Evolutionary conservation across 2,797 vertebrate genomes (phyloP).

Genomic region (Crocodylus rhombifer): DNA sequence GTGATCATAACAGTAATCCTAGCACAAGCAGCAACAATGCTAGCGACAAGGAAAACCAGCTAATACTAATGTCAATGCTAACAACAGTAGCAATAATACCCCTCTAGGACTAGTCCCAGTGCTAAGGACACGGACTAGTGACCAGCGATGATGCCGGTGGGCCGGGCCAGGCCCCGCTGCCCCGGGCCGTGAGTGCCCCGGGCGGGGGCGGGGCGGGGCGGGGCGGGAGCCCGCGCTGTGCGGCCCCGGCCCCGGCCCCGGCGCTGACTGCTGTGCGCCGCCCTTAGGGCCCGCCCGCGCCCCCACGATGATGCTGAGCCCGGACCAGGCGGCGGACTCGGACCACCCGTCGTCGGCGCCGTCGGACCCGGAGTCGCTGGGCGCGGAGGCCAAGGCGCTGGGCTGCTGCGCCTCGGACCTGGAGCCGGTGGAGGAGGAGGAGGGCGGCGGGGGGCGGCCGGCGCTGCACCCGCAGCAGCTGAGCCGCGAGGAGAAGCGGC

Average conservation of each 20-base stretch:
- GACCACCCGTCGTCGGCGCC: constrained; percentile 87
- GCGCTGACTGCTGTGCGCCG: not conserved
- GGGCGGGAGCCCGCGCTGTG: not conserved
- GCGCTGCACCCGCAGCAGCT: constrained; percentile 86
- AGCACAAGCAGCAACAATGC: too few relatives aligned
- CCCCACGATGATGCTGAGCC: constrained; percentile 92
- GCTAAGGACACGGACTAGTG: too few relatives aligned
- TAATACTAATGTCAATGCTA: too few relatives aligned
- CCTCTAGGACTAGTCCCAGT: too few relatives aligned
- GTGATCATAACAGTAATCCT: too few relatives aligned
- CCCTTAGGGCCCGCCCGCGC: constrained; percentile 40
- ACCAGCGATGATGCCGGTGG: too few relatives aligned
- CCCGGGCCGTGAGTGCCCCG: not conserved
- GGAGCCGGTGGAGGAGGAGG: constrained; percentile 86
- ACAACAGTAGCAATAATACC: too few relatives aligned
- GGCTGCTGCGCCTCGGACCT: constrained; percentile 88
- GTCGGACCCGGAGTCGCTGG: constrained; percentile 87
- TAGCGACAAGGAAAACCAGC: too few relatives aligned
- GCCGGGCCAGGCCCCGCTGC: too few relatives aligned
- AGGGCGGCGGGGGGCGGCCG: constrained; percentile 79
- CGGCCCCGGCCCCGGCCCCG: not conserved
- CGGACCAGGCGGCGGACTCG: constrained; percentile 88
- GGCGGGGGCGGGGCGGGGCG: not conserved
- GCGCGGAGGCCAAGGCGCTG: constrained; percentile 84
- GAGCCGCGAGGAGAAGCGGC: constrained; percentile 87